Conservation (phyloP, 2,888 invertebrate genomes). For the Apotomis betuletana region DNA sequence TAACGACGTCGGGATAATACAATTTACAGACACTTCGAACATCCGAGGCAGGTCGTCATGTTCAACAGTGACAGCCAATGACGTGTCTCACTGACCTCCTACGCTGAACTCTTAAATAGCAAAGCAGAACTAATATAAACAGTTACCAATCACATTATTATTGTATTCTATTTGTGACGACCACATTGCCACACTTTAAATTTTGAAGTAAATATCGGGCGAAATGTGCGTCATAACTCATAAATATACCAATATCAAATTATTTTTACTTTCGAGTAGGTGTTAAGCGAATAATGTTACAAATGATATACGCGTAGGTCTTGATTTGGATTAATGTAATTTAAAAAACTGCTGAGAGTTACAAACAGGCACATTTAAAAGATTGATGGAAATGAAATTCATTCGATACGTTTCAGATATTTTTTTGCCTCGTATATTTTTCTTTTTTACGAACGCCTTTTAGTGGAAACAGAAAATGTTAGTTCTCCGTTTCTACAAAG, state of each 20-base stretch:
- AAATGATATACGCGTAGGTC: not conserved
- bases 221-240: not conserved
- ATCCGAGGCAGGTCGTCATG: slow-evolving; percentile 2
- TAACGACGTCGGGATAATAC: slow-evolving; percentile 16
- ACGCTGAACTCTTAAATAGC: not conserved
- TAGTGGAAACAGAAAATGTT: not conserved
- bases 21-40: slow-evolving; percentile 11
- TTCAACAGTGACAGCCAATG: slow-evolving; percentile 4
- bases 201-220: not conserved
- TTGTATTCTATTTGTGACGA: not conserved
- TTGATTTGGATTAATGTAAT: not conserved
- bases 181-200: not conserved
- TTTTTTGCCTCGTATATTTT: not conserved
- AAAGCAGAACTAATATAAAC: not conserved
- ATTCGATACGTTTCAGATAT: not conserved
- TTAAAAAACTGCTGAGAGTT: not conserved
- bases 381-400: slow-evolving; percentile 3
- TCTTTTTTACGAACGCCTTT: not conserved
- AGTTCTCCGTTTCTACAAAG: slow-evolving; percentile 27
- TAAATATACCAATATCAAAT: not conserved
- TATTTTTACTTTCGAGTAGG: not conserved
- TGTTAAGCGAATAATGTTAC: not conserved
- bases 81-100: not conserved
- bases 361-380: slow-evolving; percentile 1
- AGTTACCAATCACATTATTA: not conserved